Base-by-base conservation (phyloP, 2,888 invertebrate species). In the Tinea trinotella region DNA sequence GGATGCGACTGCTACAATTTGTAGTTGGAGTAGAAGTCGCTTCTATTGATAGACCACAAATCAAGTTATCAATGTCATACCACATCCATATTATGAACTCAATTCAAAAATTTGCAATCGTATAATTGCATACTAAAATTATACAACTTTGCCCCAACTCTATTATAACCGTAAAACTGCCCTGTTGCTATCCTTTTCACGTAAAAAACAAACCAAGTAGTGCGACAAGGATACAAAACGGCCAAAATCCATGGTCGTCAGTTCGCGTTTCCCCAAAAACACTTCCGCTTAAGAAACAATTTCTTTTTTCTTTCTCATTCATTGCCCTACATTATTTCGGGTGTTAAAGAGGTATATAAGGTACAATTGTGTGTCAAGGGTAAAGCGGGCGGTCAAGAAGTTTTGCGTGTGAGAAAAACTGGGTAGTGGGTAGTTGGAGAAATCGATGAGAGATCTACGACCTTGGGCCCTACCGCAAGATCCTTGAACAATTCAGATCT, bases 371-470 rank as follows among this genome's bases (percentile, higher is more conserved):
- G 77, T 83, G 84, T 81, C 84, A 85, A 85, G 84, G 84, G 71
- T 72, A 73, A 62, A 58, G 62, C 52, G 56, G 54, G 54, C 40
- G 68, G 66, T 66, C 63, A 67, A 53, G 72, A 67, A 74, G 77
- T 77, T 83, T 83, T 78, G 85, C 84, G 84, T 84, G 84, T 69
- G 66, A 61, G 66, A 53, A 53, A 20, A 53, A 22, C 18, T n/a
- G 22, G 40, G 18, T 19, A 3, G 50, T 64, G 64, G 63, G 64
- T 59, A 56, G 17, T 22, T 50, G 46, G 54, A 53, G 61, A 65
- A 82, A 83, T 83, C 81, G 84, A 83, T 83, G 80, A 64, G 74
- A 80, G 80, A 83, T 80, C 77, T 76, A 62, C 71, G 78, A 81
- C 85, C 84, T 85, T 84, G 80, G 68, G 66, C 71, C 63, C 65